These are phyloP conservation scores for Halcyon malimbica DNA, from an alignment of 2,113 vertebrate genomes.

Conservation along the genomic window DNA sequence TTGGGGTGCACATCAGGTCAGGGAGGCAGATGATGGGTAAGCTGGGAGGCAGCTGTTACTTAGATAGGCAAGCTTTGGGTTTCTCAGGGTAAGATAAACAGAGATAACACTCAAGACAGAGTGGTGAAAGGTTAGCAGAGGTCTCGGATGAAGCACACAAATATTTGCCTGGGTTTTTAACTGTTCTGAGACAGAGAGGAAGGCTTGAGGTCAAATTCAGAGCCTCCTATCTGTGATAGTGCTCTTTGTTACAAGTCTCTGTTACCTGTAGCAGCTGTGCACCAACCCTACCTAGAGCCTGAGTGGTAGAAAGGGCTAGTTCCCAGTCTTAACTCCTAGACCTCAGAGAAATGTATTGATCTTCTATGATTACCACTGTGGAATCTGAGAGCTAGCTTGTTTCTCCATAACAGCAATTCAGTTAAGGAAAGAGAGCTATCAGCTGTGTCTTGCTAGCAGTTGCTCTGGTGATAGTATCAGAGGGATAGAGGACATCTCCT, in stretches of 20 bases:
- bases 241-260: not conserved
- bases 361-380: not conserved
- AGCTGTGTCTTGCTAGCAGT: not conserved
- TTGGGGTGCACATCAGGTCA: not conserved
- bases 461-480: not conserved
- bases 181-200: not conserved
- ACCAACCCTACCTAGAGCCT: not conserved
- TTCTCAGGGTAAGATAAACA: constrained; percentile 26
- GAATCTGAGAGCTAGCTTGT: not conserved
- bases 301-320: not conserved
- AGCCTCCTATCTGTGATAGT: not conserved
- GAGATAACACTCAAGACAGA: not conserved
- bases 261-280: not conserved
- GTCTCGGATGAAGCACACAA: constrained; percentile 10
- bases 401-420: not conserved
- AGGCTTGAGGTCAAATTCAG: not conserved
- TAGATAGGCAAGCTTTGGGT: not conserved
- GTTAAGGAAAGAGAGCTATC: not conserved
- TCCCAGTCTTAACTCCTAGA: not conserved
- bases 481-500: not conserved
- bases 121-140: constrained; percentile 18
- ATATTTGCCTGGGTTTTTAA: constrained; percentile 32
- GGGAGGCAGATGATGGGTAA: not conserved
- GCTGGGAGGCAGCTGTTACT: not conserved
- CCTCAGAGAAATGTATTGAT: too few relatives aligned